Percentiles rank a stretch among this genome's conserved stretches.
Evolutionary conservation across 2,113 vertebrate species (phyloP).

Genomic region (Bothrops jararaca): DNA sequence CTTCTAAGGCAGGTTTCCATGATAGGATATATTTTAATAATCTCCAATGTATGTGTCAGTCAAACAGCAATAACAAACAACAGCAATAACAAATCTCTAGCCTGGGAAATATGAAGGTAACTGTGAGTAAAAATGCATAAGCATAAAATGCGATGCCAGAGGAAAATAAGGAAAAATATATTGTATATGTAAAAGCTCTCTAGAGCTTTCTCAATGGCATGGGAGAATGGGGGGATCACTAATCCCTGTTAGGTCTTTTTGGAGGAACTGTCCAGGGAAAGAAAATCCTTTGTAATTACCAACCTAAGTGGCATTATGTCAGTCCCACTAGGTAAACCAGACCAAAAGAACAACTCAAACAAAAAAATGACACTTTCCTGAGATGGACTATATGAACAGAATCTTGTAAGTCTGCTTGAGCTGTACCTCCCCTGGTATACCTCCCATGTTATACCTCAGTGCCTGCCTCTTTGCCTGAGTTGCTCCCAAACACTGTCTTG

Average conservation of each 20-base stretch:
- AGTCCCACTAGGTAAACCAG: neutral
- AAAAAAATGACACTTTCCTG: neutral
- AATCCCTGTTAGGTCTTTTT: neutral
- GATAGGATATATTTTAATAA: neutral
- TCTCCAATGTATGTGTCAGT: neutral
- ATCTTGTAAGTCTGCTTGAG: neutral
- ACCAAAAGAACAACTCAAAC: neutral
- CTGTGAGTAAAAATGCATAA: neutral
- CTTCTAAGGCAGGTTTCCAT: neutral
- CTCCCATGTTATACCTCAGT: neutral
- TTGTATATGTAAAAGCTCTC: neutral
- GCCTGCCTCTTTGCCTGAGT: neutral
- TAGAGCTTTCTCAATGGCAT: neutral
- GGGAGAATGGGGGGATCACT: neutral
- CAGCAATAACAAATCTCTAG: neutral
- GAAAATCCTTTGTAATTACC: neutral
- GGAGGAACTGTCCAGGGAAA: neutral
- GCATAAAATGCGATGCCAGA: neutral
- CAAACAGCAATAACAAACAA: neutral
- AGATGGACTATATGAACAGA: neutral
- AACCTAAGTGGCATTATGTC: neutral
- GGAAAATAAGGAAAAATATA: neutral
- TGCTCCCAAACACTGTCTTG: neutral
- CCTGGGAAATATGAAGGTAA: neutral
- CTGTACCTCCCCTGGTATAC: neutral